These are phyloP conservation scores for Cerastoderma edule DNA, from an alignment of 2,888 invertebrate genomes.

Conservation along the genomic window DNA sequence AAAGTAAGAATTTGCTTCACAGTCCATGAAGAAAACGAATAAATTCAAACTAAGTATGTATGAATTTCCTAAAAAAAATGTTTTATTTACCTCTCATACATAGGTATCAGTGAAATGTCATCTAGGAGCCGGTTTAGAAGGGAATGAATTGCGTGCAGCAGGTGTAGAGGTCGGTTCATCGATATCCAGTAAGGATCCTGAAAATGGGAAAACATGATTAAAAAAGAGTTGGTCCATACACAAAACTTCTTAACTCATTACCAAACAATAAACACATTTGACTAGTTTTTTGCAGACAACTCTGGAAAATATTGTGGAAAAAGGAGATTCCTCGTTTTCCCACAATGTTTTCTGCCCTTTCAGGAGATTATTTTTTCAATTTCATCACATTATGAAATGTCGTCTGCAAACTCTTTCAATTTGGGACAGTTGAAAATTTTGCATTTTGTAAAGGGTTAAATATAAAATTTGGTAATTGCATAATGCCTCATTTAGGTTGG, in stretches of 20 bases:
- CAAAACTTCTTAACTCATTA: background rate
- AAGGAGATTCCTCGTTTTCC: too few species aligned
- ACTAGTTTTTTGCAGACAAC: background rate
- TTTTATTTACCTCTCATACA: constrained; percentile 82
- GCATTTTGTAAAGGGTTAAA: too few species aligned
- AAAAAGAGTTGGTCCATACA: background rate
- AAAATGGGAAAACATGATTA: constrained; percentile 80
- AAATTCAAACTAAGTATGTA: too few species aligned
- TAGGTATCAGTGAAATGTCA: constrained; percentile 87
- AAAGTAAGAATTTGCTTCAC: background rate
- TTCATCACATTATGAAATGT: too few species aligned
- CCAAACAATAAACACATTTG: background rate
- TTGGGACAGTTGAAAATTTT: too few species aligned
- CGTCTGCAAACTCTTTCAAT: too few species aligned
- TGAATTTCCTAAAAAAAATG: background rate
- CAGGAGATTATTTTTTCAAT: too few species aligned
- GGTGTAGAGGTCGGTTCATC: constrained; percentile 93
- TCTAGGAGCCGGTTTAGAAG: constrained; percentile 89
- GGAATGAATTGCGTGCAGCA: constrained; percentile 90
- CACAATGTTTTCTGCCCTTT: too few species aligned
- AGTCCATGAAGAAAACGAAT: too few species aligned
- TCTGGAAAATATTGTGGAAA: background rate
- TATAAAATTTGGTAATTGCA: too few species aligned
- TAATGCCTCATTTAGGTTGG: too few species aligned
- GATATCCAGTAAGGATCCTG: constrained; percentile 94